Percentiles rank a stretch among this genome's conserved stretches.
phyloP scores from a whole-genome alignment of 2,888 invertebrate genomes.

The Ephialtes manifestator region DNA sequence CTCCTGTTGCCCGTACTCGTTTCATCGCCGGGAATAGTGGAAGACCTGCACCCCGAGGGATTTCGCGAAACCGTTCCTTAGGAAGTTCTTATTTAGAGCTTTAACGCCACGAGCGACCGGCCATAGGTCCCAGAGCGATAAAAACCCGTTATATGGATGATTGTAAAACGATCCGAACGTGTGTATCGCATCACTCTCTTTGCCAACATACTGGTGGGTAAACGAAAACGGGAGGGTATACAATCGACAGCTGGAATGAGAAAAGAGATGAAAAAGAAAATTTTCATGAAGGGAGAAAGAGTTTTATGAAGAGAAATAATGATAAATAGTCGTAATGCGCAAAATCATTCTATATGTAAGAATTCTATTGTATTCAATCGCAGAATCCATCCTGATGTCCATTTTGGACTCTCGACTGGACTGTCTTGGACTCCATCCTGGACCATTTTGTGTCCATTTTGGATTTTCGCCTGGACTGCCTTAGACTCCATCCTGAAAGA shows the following conservation, averaged over 20 bases:
- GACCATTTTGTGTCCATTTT: too few species aligned
- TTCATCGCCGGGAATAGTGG: conserved; percentile 36
- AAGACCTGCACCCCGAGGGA: conserved; percentile 75
- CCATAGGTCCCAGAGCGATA: conserved; percentile 81
- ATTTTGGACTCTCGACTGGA: too few species aligned
- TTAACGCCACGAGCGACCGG: conserved; percentile 77
- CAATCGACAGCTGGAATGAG: conserved; percentile 27
- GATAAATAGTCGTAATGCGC: background rate
- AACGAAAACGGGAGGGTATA: conserved; percentile 30
- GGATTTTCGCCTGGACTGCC: too few species aligned
- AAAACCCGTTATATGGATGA: conserved; percentile 77
- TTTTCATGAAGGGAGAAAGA: conserved; percentile 12
- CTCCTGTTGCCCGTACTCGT: background rate
- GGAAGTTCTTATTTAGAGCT: conserved; percentile 81
- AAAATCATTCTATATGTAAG: background rate
- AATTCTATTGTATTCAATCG: too few species aligned
- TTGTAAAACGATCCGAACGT: conserved; percentile 79
- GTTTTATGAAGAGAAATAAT: background rate
- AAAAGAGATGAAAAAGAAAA: conserved; percentile 48
- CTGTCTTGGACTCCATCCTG: too few species aligned
- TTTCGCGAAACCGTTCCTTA: conserved; percentile 77
- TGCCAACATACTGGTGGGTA: conserved; percentile 39
- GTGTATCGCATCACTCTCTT: conserved; percentile 63
- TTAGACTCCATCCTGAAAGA: too few species aligned
- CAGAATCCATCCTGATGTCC: too few species aligned